These are phyloP conservation scores for Phymanthus crucifer DNA, from an alignment of 92 coral and sea anemone species.

Conservation along the genomic window DNA sequence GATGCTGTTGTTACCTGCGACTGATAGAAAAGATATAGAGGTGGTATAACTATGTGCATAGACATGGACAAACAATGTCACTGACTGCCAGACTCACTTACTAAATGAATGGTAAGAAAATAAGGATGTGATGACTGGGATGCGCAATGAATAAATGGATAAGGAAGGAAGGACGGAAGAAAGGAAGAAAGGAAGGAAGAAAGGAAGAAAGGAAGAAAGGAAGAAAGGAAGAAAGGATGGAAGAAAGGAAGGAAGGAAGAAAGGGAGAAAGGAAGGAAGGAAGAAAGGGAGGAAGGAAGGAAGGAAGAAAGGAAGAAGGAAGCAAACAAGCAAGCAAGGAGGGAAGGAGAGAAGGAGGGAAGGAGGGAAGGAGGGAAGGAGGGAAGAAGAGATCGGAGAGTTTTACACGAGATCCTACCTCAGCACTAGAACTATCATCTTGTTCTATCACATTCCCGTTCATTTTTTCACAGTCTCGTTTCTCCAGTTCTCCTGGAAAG, in stretches of 20 bases:
- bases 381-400: too few species aligned
- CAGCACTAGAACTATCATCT: not conserved
- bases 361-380: too few species aligned
- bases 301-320: not conserved
- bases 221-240: not conserved
- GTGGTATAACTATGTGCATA: too few species aligned
- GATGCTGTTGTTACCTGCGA: not conserved
- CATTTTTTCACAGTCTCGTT: not conserved
- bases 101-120: not conserved
- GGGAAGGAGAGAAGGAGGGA: too few species aligned
- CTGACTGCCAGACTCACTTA: too few species aligned
- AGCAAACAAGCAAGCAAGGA: too few species aligned
- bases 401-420: not conserved
- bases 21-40: not conserved
- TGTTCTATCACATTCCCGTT: not conserved
- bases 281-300: not conserved
- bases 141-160: not conserved
- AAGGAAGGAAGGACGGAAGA: not conserved
- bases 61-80: not conserved
- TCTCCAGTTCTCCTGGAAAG: not conserved
- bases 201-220: not conserved
- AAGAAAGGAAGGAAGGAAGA: not conserved
- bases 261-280: not conserved
- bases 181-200: not conserved
- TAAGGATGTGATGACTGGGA: too few species aligned